Evolutionary conservation across 2,113 vertebrate species (phyloP).

Genomic region (Rhabdornis inornatus): DNA sequence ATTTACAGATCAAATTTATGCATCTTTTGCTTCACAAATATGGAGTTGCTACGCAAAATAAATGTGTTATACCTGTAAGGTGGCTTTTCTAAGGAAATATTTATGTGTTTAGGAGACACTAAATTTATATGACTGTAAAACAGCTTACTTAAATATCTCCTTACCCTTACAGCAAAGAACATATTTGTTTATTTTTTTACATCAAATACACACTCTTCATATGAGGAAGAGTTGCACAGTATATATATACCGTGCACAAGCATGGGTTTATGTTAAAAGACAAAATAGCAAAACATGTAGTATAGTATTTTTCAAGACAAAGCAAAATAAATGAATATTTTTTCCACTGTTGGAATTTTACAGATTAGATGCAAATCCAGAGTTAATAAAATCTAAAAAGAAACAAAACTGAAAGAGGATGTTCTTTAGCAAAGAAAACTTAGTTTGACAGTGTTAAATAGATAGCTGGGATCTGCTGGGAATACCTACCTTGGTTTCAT

Average conservation of each 20-base stretch:
- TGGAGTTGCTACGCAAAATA: neutral
- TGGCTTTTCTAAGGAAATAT: neutral
- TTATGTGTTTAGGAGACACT: neutral
- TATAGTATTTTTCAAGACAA: neutral
- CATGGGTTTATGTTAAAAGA: neutral
- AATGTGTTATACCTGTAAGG: neutral
- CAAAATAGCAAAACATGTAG: neutral
- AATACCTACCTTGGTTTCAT: slow-evolving; percentile 39
- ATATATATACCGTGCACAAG: neutral
- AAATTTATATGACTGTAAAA: neutral
- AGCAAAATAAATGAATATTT: neutral
- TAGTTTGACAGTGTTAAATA: slow-evolving; percentile 28
- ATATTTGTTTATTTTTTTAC: neutral
- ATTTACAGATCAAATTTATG: neutral
- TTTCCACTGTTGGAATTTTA: neutral
- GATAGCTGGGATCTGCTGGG: slow-evolving; percentile 3
- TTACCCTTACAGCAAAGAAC: neutral
- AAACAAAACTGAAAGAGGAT: neutral
- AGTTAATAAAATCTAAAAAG: neutral
- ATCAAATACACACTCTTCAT: neutral
- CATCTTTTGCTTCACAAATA: neutral
- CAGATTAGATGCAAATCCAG: neutral
- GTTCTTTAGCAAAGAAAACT: neutral
- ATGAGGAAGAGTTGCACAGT: neutral
- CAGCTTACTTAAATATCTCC: neutral